These are phyloP conservation scores for Leptura quadrifasciata DNA, from an alignment of 2,888 invertebrate species.

Conservation along the genomic window DNA sequence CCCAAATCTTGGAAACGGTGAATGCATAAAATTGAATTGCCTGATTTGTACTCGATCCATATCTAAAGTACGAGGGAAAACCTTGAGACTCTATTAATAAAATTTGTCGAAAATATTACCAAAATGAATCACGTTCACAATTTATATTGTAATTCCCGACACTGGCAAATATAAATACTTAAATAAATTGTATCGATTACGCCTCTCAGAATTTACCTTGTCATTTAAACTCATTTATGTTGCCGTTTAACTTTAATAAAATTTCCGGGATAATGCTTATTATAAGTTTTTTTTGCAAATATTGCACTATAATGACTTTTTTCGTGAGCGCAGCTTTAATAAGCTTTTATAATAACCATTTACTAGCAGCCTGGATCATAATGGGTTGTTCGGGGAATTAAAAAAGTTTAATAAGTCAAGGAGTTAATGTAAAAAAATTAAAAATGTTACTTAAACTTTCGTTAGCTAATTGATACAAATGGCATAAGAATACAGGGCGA, in stretches of 20 bases:
- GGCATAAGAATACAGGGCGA: too few species aligned
- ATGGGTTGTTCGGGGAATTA: background rate
- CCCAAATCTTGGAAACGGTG: background rate
- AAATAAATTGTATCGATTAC: background rate
- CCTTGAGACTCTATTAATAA: background rate
- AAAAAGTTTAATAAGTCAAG: background rate
- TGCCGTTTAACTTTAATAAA: slow-evolving; percentile 10
- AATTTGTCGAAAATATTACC: background rate
- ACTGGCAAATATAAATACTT: background rate
- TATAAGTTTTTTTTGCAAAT: slow-evolving; percentile 15
- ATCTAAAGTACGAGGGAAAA: background rate
- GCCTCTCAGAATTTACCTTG: slow-evolving; percentile 5
- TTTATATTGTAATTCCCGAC: background rate
- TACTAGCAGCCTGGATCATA: background rate
- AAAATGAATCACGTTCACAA: background rate
- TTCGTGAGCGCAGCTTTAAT: background rate
- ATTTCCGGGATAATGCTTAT: background rate
- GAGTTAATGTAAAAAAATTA: background rate
- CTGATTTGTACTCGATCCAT: background rate
- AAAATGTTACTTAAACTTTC: background rate
- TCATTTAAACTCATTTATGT: slow-evolving; percentile 17
- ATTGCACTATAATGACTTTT: background rate
- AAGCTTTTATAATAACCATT: background rate
- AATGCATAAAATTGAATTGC: background rate
- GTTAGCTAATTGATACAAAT: too few species aligned